Evolutionary conservation across 1,140 invertebrate genomes (phyloP).

Genomic region (Metaphire vulgaris): DNA sequence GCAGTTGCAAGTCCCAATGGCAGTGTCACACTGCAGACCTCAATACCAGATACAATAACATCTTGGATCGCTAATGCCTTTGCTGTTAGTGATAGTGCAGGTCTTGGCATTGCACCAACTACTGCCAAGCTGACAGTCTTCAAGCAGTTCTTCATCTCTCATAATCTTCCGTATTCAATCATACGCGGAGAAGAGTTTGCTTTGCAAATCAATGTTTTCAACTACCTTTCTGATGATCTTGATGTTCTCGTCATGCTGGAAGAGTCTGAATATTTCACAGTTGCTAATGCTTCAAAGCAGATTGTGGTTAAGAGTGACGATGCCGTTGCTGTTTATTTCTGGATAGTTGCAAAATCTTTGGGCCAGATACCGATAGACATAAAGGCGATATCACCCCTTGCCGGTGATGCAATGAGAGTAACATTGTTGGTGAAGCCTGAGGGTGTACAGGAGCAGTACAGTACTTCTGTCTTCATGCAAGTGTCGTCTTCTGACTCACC

Average conservation of each 20-base stretch:
- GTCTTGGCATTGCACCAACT: slow-evolving; percentile 69
- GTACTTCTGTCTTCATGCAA: slow-evolving; percentile 62
- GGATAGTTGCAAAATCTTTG: slow-evolving; percentile 69
- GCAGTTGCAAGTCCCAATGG: slow-evolving; percentile 49
- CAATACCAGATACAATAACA: slow-evolving; percentile 80
- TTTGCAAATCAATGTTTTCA: slow-evolving; percentile 84
- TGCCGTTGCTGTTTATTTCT: slow-evolving; percentile 67
- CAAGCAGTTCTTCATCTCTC: slow-evolving; percentile 76
- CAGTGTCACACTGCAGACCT: slow-evolving; percentile 51
- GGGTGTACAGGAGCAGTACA: slow-evolving; percentile 67
- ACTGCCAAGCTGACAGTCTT: slow-evolving; percentile 66
- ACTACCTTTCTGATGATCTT: slow-evolving; percentile 76
- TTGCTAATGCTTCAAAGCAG: background rate
- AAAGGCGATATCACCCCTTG: slow-evolving; percentile 61
- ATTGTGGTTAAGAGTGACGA: slow-evolving; percentile 64
- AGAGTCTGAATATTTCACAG: background rate
- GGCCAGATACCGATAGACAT: slow-evolving; percentile 71
- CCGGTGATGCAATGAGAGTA: slow-evolving; percentile 66
- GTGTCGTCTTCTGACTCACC: slow-evolving; percentile 53
- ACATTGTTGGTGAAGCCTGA: slow-evolving; percentile 69
- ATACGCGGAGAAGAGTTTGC: slow-evolving; percentile 83
- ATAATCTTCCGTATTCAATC: slow-evolving; percentile 82
- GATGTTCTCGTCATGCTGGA: background rate
- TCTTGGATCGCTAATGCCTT: slow-evolving; percentile 90
- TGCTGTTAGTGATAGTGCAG: slow-evolving; percentile 73